Evolutionary conservation across 2,797 vertebrate genomes (phyloP).

Genomic region (Myripristis jacobus): DNA sequence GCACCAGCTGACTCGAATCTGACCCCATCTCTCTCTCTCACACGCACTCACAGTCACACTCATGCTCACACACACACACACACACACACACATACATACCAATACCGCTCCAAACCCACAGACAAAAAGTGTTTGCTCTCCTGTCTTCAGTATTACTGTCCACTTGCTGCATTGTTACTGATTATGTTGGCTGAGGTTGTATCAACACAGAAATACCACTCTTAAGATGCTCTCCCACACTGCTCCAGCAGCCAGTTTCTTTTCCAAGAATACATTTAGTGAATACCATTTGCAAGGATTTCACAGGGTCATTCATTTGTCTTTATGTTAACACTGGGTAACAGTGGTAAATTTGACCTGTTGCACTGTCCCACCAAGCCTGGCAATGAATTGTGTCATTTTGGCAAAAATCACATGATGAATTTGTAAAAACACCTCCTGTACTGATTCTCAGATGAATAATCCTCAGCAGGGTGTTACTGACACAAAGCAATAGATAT

Average conservation of each 20-base stretch:
- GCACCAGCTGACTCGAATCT: conserved; percentile 86
- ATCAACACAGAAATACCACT: conserved; percentile 72
- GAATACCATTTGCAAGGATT: conserved; percentile 39
- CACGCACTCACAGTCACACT: conserved; percentile 33
- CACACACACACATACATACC: conserved; percentile 47
- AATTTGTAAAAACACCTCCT: neutral
- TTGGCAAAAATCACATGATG: conserved; percentile 7
- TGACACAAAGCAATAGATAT: neutral
- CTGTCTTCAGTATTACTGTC: conserved; percentile 81
- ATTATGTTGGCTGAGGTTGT: conserved; percentile 77
- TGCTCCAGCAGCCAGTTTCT: conserved; percentile 48
- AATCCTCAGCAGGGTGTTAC: neutral
- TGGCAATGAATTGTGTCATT: conserved; percentile 1
- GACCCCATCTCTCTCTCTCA: conserved; percentile 55
- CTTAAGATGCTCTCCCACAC: conserved; percentile 65
- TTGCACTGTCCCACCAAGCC: conserved; percentile 10
- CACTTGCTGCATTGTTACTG: conserved; percentile 75
- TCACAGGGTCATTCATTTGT: conserved; percentile 46
- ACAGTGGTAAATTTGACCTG: conserved; percentile 1
- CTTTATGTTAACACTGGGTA: conserved; percentile 2
- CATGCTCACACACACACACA: no score
- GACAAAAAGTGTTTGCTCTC: conserved; percentile 78
- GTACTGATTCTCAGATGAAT: conserved; percentile 7
- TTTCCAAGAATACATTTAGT: conserved; percentile 61
- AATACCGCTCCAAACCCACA: conserved; percentile 62